Evolutionary conservation across 2,113 vertebrate species (phyloP), one percentile per base, ranked within the genome.

Genomic region (Microtus richardsoni): DNA sequence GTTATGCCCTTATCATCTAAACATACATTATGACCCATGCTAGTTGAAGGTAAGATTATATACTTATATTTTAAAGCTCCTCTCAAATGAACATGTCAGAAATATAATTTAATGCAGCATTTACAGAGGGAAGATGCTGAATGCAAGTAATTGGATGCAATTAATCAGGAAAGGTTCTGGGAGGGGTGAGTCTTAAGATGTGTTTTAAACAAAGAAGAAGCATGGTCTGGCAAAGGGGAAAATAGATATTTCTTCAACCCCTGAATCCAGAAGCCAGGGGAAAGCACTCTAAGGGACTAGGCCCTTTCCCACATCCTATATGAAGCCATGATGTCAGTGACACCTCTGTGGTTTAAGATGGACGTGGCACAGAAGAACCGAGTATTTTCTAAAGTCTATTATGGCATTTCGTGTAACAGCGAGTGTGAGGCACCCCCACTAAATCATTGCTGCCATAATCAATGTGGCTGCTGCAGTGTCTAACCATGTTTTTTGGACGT

Each of bases 381-480:
- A 91, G 92, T 94, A 85, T 68, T 77, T 96, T 97, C 96, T 88
- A 94, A 96, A 95, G 47, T 89, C 95, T 94, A 95, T 93, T 91
- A 94, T 91, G 33, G 89, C 91, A 91, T 88, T 96, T 97, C 93
- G 88, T 92, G 93, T 95, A 97, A 97, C 44, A 90, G 91, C 93
- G 94, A 95, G 77, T 88, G 93, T 96, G 91, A 97, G 92, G 36
- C 64, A 92, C 47, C 92, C 90, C 93, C 92, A 94, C 95, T 98
- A 97, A 98, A 98, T 98, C 97, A 97, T 96, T 97, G 75, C 82
- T 96, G 96, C 96, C 93, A 94, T 97, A 97, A 98, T 98, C 97
- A 96, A 98, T 97, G 96, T 58, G 93, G 80, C 96, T 95, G 93
- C 96, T 86, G 97, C 96, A 84, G 75, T 96, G 95, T 95, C 97